These are phyloP conservation scores for Nemotelus nigrinus DNA, from an alignment of 2,888 invertebrate genomes.

Conservation along the genomic window DNA sequence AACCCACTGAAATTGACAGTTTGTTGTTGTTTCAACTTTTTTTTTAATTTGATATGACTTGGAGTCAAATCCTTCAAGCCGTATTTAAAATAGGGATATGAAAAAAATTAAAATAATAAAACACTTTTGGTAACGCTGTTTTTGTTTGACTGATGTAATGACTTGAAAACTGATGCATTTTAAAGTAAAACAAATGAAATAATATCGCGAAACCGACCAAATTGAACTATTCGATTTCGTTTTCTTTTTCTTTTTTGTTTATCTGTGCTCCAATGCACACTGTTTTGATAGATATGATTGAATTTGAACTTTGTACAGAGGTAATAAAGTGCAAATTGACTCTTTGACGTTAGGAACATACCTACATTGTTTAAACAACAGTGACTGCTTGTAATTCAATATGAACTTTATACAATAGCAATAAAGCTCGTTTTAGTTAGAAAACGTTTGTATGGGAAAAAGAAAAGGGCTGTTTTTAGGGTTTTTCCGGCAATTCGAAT, in stretches of 20 bases:
- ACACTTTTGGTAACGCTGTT: constrained; percentile 12
- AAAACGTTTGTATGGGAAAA: too few species aligned
- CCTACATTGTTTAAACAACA: background rate
- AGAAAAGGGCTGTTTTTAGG: too few species aligned
- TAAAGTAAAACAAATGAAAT: constrained; percentile 4
- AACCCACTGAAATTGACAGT: background rate
- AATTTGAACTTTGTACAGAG: too few species aligned
- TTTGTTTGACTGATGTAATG: constrained; percentile 12
- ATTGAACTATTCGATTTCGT: background rate
- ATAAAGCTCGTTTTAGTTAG: too few species aligned
- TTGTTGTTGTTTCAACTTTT: too few species aligned
- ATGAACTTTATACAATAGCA: too few species aligned
- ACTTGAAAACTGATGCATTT: constrained; percentile 2
- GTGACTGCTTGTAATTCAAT: too few species aligned
- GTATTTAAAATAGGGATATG: too few species aligned
- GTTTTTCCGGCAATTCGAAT: too few species aligned
- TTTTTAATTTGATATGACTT: background rate
- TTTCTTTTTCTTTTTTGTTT: too few species aligned
- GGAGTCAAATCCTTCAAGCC: too few species aligned
- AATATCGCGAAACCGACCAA: background rate
- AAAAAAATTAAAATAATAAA: background rate
- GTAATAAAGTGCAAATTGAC: too few species aligned
- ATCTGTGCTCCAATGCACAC: constrained; percentile 12
- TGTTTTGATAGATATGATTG: constrained; percentile 9
- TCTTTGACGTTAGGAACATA: constrained; percentile 10